phyloP scores from a whole-genome alignment of 1,140 invertebrate species.

The Cydia fagiglandana region DNA sequence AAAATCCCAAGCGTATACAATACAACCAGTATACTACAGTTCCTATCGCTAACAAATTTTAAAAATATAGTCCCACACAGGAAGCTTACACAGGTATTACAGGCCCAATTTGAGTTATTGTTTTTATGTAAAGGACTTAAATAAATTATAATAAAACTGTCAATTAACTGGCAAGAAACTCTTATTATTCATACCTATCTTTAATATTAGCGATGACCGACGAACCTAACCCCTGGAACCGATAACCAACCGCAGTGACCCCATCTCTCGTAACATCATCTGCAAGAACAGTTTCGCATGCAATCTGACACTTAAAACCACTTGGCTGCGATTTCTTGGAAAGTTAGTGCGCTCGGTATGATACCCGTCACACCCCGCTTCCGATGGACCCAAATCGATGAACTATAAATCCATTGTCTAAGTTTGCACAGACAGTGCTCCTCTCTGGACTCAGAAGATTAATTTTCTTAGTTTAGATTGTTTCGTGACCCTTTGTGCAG shows the following conservation, averaged over 20 bases:
- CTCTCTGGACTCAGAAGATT: constrained; percentile 76
- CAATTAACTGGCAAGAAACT: too few relatives aligned
- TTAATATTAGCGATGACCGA: neutral
- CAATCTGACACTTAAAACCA: constrained; percentile 32
- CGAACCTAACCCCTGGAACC: constrained; percentile 1
- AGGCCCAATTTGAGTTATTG: too few relatives aligned
- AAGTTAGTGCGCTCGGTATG: constrained; percentile 37
- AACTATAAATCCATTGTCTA: constrained; percentile 77
- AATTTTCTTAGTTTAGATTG: constrained; percentile 79
- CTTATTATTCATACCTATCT: too few relatives aligned
- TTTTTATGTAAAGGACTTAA: too few relatives aligned
- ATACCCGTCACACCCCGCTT: constrained; percentile 54
- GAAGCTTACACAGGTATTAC: too few relatives aligned
- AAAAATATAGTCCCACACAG: too few relatives aligned
- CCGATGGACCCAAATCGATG: constrained; percentile 74
- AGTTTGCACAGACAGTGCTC: constrained; percentile 74
- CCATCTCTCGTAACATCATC: constrained; percentile 28
- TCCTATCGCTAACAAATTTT: too few relatives aligned
- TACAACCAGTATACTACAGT: too few relatives aligned
- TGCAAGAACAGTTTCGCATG: constrained; percentile 25
- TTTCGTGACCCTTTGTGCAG: constrained; percentile 77
- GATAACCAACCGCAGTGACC: constrained; percentile 20
- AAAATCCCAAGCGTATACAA: too few relatives aligned
- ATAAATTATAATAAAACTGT: too few relatives aligned
- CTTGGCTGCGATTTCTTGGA: constrained; percentile 35